Percentiles rank a stretch among this genome's conserved stretches.
These are phyloP conservation scores for Benthosema pterotum DNA, from an alignment of 2,797 vertebrate species.

Conservation along the genomic window DNA sequence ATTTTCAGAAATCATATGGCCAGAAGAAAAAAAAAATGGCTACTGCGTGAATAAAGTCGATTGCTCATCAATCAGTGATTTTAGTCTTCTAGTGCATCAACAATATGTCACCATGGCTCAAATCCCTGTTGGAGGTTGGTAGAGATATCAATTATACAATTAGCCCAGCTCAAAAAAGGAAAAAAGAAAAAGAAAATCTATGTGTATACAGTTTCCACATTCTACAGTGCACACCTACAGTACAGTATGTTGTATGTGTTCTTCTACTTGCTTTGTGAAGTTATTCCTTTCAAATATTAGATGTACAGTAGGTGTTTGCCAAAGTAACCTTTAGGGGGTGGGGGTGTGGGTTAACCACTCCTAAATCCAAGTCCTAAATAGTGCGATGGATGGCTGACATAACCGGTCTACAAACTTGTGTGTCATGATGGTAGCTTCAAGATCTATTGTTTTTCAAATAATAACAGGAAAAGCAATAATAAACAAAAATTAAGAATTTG, in stretches of 20 bases:
- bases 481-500: no score
- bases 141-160: neutral
- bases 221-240: conserved; percentile 17
- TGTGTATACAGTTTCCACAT: conserved; percentile 25
- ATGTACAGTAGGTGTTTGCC: conserved; percentile 24
- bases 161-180: conserved; percentile 26
- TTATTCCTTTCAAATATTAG: conserved; percentile 22
- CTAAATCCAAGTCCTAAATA: no score
- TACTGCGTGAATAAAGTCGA: neutral
- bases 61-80: neutral
- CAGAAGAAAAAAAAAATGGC: neutral
- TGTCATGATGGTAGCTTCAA: no score
- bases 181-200: conserved; percentile 14
- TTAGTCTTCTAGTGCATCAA: conserved; percentile 1
- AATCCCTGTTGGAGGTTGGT: neutral
- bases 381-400: no score
- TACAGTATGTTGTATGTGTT: conserved; percentile 6
- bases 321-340: no score
- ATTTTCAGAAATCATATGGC: neutral
- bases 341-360: no score
- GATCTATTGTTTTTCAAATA: no score
- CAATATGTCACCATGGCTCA: neutral
- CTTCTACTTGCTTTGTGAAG: conserved; percentile 20
- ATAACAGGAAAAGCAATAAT: no score
- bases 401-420: no score